Evolutionary conservation across 1,140 invertebrate species (phyloP), one percentile per base, ranked within the genome.

Genomic region (Papilio polytes): DNA sequence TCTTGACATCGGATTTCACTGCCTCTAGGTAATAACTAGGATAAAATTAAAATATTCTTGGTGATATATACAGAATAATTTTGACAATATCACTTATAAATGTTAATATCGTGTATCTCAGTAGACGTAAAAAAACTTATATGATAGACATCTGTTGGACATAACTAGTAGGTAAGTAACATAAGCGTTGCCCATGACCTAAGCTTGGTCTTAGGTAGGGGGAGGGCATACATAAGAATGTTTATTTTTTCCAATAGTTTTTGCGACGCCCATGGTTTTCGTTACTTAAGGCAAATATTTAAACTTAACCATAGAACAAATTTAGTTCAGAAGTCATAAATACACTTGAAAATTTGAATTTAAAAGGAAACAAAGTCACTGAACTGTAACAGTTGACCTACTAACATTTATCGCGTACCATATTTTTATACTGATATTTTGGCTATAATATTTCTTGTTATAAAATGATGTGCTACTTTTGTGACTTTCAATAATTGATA

Each of bases 351-450:
- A 70, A 36, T 7, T 13, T 1, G 12, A 18, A 15, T 12, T 70
- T 31, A 6, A 70, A 70, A 70, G 63, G 26, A 70, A 70, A 31
- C 31, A 6, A 70, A 70, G 63, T 31, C 63, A 70, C 26, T 70
- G 63, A 70, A 70, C 63, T 70, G 63, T 70, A 8, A 70, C 26
- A 31, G 63, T 70, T 70, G 26, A 70, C 63, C 63, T 4, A 70
- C 12, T 36, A 70, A 70, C 63, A 70, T 70, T 70, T 70, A 70
- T 70, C 63, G 22, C 36, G 26, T 70, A 18, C 31, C 3, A 31
- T 4, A 70, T 70, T 70, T 70, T 36, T 31, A 70, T 70, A 70
- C 3, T 70, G 26, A 31, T 15, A 31, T 70, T 31, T 70, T 10
- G n/a, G 53, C 18, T n/a, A n/a, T n/a, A 59, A 22, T 59, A 7